These are phyloP conservation scores for Clinocottus analis DNA, from an alignment of 2,113 vertebrate species.

Conservation along the genomic window DNA sequence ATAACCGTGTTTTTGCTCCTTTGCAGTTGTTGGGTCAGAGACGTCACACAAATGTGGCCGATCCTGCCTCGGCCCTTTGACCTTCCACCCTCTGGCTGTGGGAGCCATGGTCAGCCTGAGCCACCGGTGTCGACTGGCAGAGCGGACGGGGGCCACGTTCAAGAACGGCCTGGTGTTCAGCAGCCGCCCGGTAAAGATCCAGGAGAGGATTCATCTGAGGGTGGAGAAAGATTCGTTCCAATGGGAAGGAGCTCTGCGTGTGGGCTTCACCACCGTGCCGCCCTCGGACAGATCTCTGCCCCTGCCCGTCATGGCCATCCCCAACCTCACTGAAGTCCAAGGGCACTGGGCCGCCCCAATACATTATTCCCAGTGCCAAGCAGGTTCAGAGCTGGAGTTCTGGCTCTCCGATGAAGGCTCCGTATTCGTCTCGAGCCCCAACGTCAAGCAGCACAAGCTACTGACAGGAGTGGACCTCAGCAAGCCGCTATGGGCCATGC, in stretches of 20 bases:
- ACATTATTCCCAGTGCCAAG: conserved; percentile 13
- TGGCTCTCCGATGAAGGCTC: conserved; percentile 81
- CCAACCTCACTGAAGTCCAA: conserved; percentile 74
- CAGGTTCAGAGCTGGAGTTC: conserved; percentile 79
- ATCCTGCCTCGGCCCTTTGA: conserved; percentile 67
- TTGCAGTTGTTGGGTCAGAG: conserved; percentile 1
- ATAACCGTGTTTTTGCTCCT: neutral
- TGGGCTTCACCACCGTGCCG: conserved; percentile 86
- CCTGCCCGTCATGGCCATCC: conserved; percentile 83
- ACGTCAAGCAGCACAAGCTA: neutral
- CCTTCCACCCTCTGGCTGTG: conserved; percentile 79
- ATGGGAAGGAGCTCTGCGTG: conserved; percentile 85
- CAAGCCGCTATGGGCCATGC: conserved; percentile 85
- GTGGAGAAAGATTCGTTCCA: conserved; percentile 34
- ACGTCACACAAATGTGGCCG: conserved; percentile 25
- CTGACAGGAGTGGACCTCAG: conserved; percentile 60
- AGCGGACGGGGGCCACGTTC: conserved; percentile 70
- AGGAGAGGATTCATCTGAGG: conserved; percentile 80
- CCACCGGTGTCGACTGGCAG: conserved; percentile 44
- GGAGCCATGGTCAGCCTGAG: conserved; percentile 81
- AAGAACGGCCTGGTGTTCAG: conserved; percentile 86
- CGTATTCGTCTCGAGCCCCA: conserved; percentile 48
- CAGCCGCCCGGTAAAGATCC: conserved; percentile 73
- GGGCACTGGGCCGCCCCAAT: conserved; percentile 81
- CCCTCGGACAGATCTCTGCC: conserved; percentile 75